Conservation (phyloP, 1,140 invertebrate species). For the Hydropsyche tenuis region DNA sequence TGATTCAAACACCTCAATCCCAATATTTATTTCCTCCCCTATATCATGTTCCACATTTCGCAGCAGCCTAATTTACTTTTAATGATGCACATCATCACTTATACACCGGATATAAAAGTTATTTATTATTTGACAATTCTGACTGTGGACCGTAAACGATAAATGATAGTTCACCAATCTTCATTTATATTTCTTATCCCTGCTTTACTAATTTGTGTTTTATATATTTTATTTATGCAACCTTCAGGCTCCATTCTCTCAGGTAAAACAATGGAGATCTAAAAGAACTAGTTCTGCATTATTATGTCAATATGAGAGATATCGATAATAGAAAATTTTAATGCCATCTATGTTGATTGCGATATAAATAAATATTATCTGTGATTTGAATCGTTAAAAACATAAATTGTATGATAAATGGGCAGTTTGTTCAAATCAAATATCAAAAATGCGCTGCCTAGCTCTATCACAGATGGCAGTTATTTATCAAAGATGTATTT, state of each 20-base stretch:
- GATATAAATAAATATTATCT: conserved; percentile 32
- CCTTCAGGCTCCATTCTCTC: conserved; percentile 75
- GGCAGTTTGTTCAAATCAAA: conserved; percentile 34
- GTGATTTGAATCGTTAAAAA: conserved; percentile 27
- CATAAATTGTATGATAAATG: conserved; percentile 35
- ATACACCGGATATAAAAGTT: conserved; percentile 13
- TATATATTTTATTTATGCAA: conserved; percentile 58
- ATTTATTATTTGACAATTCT: conserved; percentile 5
- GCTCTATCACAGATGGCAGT: conserved; percentile 34
- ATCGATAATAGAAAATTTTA: conserved; percentile 40
- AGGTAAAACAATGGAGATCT: conserved; percentile 64
- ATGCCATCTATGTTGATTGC: conserved; percentile 47
- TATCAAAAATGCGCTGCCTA: conserved; percentile 3
- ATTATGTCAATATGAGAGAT: conserved; percentile 44
- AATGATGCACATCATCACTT: conserved; percentile 48
- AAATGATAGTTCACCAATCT: conserved; percentile 24
- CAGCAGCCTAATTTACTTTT: conserved; percentile 46
- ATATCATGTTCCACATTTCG: conserved; percentile 44
- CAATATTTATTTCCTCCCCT: conserved; percentile 26
- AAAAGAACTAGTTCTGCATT: conserved; percentile 48
- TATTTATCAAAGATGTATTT: conserved; percentile 40
- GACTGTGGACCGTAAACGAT: background rate
- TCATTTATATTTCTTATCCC: conserved; percentile 36
- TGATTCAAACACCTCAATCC: conserved; percentile 22
- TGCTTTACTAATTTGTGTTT: conserved; percentile 51